These are phyloP conservation scores for Protosalanx chinensis DNA, from an alignment of 2,797 vertebrate species.

Conservation along the genomic window DNA sequence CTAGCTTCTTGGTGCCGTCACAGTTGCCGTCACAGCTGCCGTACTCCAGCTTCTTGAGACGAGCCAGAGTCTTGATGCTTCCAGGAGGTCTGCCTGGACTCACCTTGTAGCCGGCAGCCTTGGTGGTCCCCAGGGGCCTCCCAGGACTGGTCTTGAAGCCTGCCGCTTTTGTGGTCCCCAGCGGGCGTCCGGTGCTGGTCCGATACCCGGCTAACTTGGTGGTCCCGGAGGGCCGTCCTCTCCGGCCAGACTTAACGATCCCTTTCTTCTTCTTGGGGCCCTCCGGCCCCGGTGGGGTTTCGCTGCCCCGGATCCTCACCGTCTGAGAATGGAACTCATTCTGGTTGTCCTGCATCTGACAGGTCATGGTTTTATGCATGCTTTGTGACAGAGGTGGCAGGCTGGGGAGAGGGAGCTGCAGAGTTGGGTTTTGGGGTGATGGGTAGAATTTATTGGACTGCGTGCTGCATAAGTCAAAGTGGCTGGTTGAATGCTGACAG, in stretches of 20 bases:
- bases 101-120: conserved; percentile 98
- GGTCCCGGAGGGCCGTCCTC: conserved; percentile 93
- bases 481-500: conserved; percentile 83
- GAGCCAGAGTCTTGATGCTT: conserved; percentile 96
- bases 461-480: conserved; percentile 90
- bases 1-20: conserved; percentile 72
- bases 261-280: conserved; percentile 96
- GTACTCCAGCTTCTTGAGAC: conserved; percentile 80
- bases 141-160: conserved; percentile 99
- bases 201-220: conserved; percentile 98
- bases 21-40: conserved; percentile 74
- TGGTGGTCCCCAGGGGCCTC: conserved; percentile 96
- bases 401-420: conserved; percentile 72
- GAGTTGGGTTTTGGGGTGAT: conserved; percentile 62
- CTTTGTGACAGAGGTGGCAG: conserved; percentile 74
- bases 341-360: conserved; percentile 86
- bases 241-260: conserved; percentile 87
- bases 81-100: conserved; percentile 97
- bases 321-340: conserved; percentile 85
- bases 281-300: conserved; percentile 74
- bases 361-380: conserved; percentile 88
- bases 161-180: conserved; percentile 96
- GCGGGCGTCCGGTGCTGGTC: conserved; percentile 95
- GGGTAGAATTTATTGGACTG: conserved; percentile 90
- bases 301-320: conserved; percentile 79